Evolutionary conservation across 2,113 vertebrate species (phyloP).

Genomic region (Catharus minimus): DNA sequence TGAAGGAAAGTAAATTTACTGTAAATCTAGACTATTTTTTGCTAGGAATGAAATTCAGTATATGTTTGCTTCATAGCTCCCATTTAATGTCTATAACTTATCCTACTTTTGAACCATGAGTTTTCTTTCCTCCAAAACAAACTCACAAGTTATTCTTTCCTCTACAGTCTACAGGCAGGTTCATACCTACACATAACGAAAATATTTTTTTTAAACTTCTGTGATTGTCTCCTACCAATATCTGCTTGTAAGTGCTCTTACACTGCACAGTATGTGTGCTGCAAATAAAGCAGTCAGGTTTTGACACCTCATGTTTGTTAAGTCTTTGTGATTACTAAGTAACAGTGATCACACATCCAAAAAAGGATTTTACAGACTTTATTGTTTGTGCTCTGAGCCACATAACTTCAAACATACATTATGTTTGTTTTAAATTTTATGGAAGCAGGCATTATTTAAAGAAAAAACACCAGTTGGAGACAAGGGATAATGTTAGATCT

Average conservation of each 20-base stretch:
- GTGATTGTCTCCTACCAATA: background rate
- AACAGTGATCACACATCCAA: background rate
- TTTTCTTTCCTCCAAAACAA: constrained; percentile 15
- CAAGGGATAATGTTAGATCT: background rate
- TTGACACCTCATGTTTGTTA: background rate
- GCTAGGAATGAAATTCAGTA: constrained; percentile 48
- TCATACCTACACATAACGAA: background rate
- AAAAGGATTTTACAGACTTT: background rate
- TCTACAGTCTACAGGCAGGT: background rate
- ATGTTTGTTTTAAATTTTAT: background rate
- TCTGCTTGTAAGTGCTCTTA: background rate
- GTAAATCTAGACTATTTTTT: constrained; percentile 47
- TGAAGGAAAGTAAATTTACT: constrained; percentile 71
- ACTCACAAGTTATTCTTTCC: constrained; percentile 3
- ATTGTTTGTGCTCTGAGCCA: background rate
- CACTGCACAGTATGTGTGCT: background rate
- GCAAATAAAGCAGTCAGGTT: background rate
- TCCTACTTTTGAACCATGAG: constrained; percentile 22
- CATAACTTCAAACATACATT: background rate
- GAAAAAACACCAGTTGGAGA: background rate
- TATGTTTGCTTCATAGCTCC: constrained; percentile 61
- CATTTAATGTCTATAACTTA: constrained; percentile 57
- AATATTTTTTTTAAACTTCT: constrained; percentile 1
- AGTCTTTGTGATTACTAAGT: background rate
- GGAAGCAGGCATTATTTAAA: background rate